Conservation (phyloP, 1,140 invertebrate species). For the Calosoma granatense region DNA sequence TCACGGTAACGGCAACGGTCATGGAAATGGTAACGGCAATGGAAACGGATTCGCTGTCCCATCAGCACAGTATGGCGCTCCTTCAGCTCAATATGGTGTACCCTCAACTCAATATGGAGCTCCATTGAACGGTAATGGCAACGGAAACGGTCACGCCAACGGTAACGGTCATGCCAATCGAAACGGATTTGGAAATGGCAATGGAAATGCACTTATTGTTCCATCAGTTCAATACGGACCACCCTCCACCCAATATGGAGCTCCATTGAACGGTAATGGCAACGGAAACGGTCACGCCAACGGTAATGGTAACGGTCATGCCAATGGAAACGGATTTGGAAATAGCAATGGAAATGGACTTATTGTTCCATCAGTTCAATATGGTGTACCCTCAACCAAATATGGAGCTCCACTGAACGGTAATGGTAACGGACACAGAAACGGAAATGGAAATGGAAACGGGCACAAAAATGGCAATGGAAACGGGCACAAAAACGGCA, state of each 20-base stretch:
- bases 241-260: constrained; percentile 32
- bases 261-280: constrained; percentile 18
- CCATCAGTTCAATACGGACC: constrained; percentile 22
- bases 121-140: constrained; percentile 18
- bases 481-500: constrained; percentile 19
- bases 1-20: constrained; percentile 20
- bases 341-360: constrained; percentile 16
- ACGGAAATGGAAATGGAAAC: constrained; percentile 14
- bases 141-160: constrained; percentile 16
- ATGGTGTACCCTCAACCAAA: neutral
- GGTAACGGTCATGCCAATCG: too few relatives aligned
- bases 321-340: constrained; percentile 22
- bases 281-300: constrained; percentile 20
- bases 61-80: constrained; percentile 14
- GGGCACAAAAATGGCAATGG: constrained; percentile 5
- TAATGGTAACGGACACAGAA: constrained; percentile 6
- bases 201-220: constrained; percentile 6
- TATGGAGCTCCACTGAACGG: neutral
- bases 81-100: neutral
- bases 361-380: too few relatives aligned
- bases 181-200: constrained; percentile 4
- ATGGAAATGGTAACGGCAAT: constrained; percentile 19
- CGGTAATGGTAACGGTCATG: constrained; percentile 18
- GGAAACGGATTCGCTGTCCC: constrained; percentile 9
- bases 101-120: constrained; percentile 4